phyloP scores from a whole-genome alignment of 2,113 vertebrate genomes.

The Bettongia penicillata region DNA sequence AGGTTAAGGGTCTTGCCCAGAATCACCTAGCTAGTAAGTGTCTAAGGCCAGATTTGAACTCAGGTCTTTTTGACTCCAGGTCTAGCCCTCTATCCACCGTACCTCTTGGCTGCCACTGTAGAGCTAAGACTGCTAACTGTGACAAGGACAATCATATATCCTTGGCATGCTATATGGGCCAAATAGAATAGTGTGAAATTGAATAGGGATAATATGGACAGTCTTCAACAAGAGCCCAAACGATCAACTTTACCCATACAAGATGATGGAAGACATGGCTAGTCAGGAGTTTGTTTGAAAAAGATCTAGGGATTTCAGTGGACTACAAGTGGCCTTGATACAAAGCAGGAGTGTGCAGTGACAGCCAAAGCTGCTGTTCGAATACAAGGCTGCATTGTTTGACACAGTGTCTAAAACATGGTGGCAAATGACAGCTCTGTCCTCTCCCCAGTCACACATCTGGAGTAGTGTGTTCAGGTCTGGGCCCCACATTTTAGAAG shows the following conservation, averaged over 20 bases:
- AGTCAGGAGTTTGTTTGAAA: not conserved
- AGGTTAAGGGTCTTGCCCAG: not conserved
- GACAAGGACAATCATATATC: not conserved
- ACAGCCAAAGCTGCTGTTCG: not conserved
- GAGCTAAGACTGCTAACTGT: not conserved
- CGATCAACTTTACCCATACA: not conserved
- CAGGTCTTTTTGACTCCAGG: not conserved
- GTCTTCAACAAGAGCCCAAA: not conserved
- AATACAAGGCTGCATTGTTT: not conserved
- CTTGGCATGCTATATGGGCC: not conserved
- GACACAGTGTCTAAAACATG: not conserved
- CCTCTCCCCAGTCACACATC: not conserved
- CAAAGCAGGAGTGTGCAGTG: not conserved
- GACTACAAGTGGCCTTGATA: not conserved
- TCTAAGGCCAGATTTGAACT: not conserved
- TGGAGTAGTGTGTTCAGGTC: not conserved
- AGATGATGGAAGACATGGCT: not conserved
- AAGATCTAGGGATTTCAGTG: not conserved
- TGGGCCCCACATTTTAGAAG: not conserved
- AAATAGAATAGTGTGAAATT: not conserved
- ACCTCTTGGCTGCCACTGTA: not conserved
- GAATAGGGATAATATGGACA: not conserved
- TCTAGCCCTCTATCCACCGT: not conserved
- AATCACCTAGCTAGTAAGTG: not conserved
- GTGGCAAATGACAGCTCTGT: not conserved